Conservation (phyloP, 2,888 invertebrate genomes). For the Hydroisotoma schaefferi region DNA sequence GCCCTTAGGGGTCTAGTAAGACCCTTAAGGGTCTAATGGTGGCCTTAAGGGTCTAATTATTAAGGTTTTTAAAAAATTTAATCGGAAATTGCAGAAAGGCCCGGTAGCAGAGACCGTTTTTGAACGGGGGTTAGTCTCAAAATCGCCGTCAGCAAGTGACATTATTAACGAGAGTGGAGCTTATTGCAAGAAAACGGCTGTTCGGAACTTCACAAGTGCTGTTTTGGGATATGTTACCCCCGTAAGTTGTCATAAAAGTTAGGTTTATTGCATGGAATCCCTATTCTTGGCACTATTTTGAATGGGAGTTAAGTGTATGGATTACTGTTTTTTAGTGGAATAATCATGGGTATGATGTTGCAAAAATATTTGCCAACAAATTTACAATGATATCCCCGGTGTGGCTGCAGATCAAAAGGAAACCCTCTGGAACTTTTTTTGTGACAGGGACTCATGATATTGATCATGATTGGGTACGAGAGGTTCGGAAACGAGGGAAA, state of each 20-base stretch:
- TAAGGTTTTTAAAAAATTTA: too few species aligned
- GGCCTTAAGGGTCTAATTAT: too few species aligned
- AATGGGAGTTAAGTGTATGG: not conserved
- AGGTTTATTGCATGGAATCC: not conserved
- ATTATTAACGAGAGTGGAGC: constrained; percentile 72
- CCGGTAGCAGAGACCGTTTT: constrained; percentile 64
- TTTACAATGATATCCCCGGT: constrained; percentile 90
- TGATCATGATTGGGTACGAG: constrained; percentile 75
- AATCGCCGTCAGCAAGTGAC: constrained; percentile 66
- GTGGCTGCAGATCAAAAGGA: constrained; percentile 80
- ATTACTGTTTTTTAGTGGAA: constrained; percentile 75
- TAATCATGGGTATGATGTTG: constrained; percentile 85
- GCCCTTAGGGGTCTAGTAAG: too few species aligned
- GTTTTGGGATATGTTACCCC: constrained; percentile 89
- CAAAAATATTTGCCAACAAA: constrained; percentile 82
- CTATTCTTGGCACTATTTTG: not conserved
- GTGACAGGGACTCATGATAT: constrained; percentile 76
- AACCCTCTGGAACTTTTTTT: constrained; percentile 62
- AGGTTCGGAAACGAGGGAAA: constrained; percentile 63
- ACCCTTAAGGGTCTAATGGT: too few species aligned
- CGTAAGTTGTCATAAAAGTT: constrained; percentile 55
- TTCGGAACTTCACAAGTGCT: constrained; percentile 66
- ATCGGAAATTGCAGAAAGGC: constrained; percentile 53
- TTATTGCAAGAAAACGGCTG: constrained; percentile 67
- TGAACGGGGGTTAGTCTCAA: constrained; percentile 66